Evolutionary conservation across 2,113 vertebrate genomes (phyloP), one percentile per base, ranked within the genome.

Genomic region (Tychaedon coryphoeus): DNA sequence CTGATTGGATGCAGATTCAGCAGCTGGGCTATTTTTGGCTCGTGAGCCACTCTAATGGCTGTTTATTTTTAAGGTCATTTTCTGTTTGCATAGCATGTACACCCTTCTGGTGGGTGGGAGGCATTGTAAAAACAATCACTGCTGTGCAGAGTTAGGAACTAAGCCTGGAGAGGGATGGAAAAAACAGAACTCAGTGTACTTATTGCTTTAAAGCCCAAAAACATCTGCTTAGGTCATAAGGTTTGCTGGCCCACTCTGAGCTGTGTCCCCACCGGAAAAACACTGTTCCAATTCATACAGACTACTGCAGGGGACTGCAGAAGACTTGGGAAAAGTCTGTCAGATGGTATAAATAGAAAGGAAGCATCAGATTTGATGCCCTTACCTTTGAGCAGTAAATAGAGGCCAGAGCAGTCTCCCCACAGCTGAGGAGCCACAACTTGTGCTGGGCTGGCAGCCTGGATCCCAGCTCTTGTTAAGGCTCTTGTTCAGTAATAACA

Each of bases 11-110:
- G 6, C 1, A 4, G 51, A 91, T 57, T 91, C 66, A 82, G 94
- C 42, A 5, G 88, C 90, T 90, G 45, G 38, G 76, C 90, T 95
- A 90, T 96, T 97, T 91, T 92, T 92, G 88, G 88, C 86, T 74
- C 1, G 11, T 84, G 82, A 93, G 33, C 38, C 3, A 5, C 48
- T 80, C 72, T 28, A 69, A 45, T 14, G 42, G 58, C 84, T 88
- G 81, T 75, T 93, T 96, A 71, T 90, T 95, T 86, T 94, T 91
- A 95, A 93, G 91, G 93, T 93, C 80, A 71, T 80, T 92, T 88
- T 94, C 69, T 91, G 93, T 92, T 94, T 92, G 89, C 66, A 64
- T 60, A 95, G 71, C 75, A 79, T 33, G 66, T 86, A 88, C 93
- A 95, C 93, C 78, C 94, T 96, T 93, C 92, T 88, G 80, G 71